A percentile compares a stretch with the other conserved stretches of the same genome.
phyloP scores from a whole-genome alignment of 2,888 invertebrate genomes.

The Uloborus plumipes region DNA sequence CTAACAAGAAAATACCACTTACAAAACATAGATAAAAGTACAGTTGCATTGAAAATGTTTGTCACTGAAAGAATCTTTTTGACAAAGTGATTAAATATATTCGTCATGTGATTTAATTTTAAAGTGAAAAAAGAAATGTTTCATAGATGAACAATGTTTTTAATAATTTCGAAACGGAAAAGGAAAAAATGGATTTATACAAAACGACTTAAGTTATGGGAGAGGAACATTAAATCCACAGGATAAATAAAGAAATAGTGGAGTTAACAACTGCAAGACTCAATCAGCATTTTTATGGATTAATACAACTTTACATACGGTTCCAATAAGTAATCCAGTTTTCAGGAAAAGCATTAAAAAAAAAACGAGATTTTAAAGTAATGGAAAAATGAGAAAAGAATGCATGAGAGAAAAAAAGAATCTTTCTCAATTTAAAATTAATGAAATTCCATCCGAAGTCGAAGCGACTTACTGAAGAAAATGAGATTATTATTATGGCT shows the following conservation, averaged over 20 bases:
- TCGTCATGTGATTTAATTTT: too few species aligned
- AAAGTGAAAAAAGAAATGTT: too few species aligned
- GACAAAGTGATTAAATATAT: too few species aligned
- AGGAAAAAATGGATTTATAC: too few species aligned
- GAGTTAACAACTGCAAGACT: background rate
- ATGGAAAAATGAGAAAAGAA: slow-evolving; percentile 2
- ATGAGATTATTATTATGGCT: slow-evolving; percentile 47
- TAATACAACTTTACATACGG: background rate
- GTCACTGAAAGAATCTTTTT: too few species aligned
- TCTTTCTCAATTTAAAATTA: slow-evolving; percentile 51
- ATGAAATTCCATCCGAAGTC: slow-evolving; percentile 47
- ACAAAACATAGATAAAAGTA: too few species aligned
- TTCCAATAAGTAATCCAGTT: slow-evolving; percentile 6
- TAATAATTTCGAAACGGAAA: too few species aligned
- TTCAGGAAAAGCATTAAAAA: background rate
- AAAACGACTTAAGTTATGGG: background rate
- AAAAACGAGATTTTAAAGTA: slow-evolving; percentile 9
- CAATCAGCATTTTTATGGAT: slow-evolving; percentile 1
- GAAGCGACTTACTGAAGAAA: slow-evolving; percentile 21
- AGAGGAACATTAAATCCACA: background rate
- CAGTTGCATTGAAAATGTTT: too few species aligned
- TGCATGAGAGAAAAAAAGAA: background rate
- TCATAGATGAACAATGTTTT: too few species aligned
- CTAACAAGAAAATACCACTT: too few species aligned
- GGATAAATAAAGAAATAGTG: background rate